Conservation (phyloP, 2,888 invertebrate genomes). For the Didymodactylos carnosus region DNA sequence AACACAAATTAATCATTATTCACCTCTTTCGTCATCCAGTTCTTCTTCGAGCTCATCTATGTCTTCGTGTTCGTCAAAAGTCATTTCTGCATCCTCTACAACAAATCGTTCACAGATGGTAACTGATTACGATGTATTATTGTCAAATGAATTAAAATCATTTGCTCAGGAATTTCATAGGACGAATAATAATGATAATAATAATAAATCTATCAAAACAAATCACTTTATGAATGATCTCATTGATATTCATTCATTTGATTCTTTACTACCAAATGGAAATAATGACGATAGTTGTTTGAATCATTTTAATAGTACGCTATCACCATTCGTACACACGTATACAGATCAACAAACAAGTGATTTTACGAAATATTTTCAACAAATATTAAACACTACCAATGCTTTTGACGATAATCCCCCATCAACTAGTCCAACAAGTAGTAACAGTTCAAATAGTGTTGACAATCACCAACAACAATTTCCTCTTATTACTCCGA, state of each 20-base stretch:
- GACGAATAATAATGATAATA: too few relatives aligned
- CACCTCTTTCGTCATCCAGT: conserved; percentile 1
- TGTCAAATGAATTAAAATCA: too few relatives aligned
- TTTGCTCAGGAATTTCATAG: too few relatives aligned
- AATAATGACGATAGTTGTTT: background rate
- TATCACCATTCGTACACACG: background rate
- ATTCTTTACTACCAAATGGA: too few relatives aligned
- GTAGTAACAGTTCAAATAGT: too few relatives aligned
- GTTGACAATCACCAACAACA: too few relatives aligned
- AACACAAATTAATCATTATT: background rate
- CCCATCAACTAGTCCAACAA: background rate
- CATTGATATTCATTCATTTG: too few relatives aligned
- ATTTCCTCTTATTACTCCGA: too few relatives aligned
- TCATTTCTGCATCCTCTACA: background rate
- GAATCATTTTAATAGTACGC: background rate
- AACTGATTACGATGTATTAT: too few relatives aligned
- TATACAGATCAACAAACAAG: background rate
- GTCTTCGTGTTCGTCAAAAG: background rate
- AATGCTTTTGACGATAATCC: background rate
- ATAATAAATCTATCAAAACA: too few relatives aligned
- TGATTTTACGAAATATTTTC: background rate
- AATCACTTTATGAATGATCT: too few relatives aligned
- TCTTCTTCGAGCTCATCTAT: conserved; percentile 3
- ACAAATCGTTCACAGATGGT: too few relatives aligned
- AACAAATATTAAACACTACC: background rate